A percentile compares a stretch with the other conserved stretches of the same genome.
Conservation (phyloP, 2,888 invertebrate species). For the Drosophila demipolita region DNA sequence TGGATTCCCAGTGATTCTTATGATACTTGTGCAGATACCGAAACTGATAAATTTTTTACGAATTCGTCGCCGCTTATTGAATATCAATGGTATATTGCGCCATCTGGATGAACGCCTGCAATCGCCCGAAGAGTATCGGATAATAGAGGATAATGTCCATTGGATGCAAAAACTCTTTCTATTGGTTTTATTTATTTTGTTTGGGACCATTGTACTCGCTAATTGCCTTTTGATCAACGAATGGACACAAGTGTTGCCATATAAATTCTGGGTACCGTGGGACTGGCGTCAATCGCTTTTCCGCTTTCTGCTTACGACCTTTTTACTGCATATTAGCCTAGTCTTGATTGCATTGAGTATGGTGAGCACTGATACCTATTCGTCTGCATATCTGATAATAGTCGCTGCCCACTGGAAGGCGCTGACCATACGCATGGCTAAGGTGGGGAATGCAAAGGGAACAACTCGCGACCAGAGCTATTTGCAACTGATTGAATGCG, state of each 20-base stretch:
- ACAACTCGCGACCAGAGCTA: neutral
- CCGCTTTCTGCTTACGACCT: constrained; percentile 10
- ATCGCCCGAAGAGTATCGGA: constrained; percentile 47
- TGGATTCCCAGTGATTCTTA: constrained; percentile 53
- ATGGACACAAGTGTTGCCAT: constrained; percentile 56
- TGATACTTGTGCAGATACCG: constrained; percentile 60
- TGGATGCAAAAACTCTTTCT: constrained; percentile 46
- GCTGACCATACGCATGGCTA: constrained; percentile 63
- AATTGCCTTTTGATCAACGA: neutral
- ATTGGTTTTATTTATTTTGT: constrained; percentile 29
- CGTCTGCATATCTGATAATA: constrained; percentile 73
- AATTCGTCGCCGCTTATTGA: constrained; percentile 52
- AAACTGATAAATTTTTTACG: constrained; percentile 68
- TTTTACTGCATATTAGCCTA: constrained; percentile 44
- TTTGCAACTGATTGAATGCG: constrained; percentile 60
- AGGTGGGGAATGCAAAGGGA: constrained; percentile 2
- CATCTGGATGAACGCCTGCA: constrained; percentile 68
- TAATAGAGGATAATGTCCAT: constrained; percentile 43
- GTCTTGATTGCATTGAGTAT: constrained; percentile 42
- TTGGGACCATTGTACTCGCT: constrained; percentile 24
- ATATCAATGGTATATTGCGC: constrained; percentile 54
- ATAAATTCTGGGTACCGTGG: constrained; percentile 80
- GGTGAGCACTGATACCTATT: constrained; percentile 71
- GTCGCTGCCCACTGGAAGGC: constrained; percentile 77
- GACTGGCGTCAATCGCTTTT: constrained; percentile 52